A percentile compares a stretch with the other conserved stretches of the same genome.
Conservation (phyloP, 2,113 vertebrate genomes). For the Eonycteris spelaea region DNA sequence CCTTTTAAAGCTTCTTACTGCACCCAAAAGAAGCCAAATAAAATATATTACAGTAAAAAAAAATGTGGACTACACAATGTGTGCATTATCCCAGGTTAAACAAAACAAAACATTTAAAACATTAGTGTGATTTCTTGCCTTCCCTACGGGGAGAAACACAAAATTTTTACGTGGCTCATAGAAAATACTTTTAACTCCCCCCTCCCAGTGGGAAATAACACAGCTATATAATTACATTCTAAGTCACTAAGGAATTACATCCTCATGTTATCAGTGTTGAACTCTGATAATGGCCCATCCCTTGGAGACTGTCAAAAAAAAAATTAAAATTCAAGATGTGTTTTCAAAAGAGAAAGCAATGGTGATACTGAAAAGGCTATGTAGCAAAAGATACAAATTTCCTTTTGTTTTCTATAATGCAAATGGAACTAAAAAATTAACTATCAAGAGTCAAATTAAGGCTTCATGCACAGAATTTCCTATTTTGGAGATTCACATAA, state of each 20-base stretch:
- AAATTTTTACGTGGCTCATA: neutral
- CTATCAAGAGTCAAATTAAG: conserved; percentile 40
- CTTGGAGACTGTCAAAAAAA: neutral
- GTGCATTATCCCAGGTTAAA: neutral
- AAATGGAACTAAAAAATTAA: conserved; percentile 28
- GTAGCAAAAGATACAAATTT: neutral
- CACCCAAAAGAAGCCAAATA: neutral
- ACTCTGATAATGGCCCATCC: neutral
- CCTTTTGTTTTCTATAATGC: conserved; percentile 22
- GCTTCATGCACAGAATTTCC: conserved; percentile 10
- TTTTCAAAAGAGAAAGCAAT: conserved; percentile 32
- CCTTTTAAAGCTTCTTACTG: neutral
- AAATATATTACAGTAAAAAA: neutral
- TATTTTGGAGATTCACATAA: neutral
- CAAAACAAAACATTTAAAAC: conserved; percentile 28
- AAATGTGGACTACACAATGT: neutral
- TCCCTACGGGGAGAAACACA: neutral
- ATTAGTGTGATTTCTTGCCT: conserved; percentile 2
- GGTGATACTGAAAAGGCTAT: neutral
- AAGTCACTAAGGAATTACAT: neutral
- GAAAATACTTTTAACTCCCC: neutral
- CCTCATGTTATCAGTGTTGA: neutral
- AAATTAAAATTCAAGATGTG: neutral
- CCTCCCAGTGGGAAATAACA: neutral
- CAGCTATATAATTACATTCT: neutral